Evolutionary conservation across 2,888 invertebrate genomes (phyloP).

Genomic region (Teleogryllus oceanicus): DNA sequence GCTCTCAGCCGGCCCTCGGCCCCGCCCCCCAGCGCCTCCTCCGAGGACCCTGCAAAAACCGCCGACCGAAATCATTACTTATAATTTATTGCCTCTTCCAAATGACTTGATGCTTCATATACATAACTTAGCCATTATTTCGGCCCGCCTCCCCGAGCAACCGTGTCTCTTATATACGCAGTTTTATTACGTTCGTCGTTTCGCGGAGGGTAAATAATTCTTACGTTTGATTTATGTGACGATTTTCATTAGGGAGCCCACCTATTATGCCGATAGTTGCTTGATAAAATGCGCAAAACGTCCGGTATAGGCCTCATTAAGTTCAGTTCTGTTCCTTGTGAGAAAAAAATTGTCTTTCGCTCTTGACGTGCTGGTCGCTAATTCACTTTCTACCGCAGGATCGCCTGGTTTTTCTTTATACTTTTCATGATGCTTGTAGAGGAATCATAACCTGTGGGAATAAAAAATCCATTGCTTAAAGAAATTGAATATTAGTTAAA

Average conservation of each 20-base stretch:
- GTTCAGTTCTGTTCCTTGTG: background rate
- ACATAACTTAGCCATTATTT: slow-evolving; percentile 10
- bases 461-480: too few relatives aligned
- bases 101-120: slow-evolving; percentile 10
- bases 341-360: too few relatives aligned
- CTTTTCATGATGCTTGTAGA: too few relatives aligned
- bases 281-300: background rate
- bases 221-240: background rate
- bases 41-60: background rate
- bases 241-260: slow-evolving; percentile 3
- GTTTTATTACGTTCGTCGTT: background rate
- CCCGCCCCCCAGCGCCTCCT: background rate
- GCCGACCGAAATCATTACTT: background rate
- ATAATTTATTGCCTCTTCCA: slow-evolving; percentile 10
- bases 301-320: background rate
- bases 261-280: background rate
- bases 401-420: too few relatives aligned
- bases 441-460: too few relatives aligned
- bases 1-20: background rate
- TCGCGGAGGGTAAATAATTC: background rate
- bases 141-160: background rate
- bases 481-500: too few relatives aligned
- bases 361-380: too few relatives aligned
- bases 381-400: too few relatives aligned
- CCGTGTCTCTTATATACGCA: background rate